Conservation (phyloP, 2,888 invertebrate species). For the Drosophila anomelani region DNA sequence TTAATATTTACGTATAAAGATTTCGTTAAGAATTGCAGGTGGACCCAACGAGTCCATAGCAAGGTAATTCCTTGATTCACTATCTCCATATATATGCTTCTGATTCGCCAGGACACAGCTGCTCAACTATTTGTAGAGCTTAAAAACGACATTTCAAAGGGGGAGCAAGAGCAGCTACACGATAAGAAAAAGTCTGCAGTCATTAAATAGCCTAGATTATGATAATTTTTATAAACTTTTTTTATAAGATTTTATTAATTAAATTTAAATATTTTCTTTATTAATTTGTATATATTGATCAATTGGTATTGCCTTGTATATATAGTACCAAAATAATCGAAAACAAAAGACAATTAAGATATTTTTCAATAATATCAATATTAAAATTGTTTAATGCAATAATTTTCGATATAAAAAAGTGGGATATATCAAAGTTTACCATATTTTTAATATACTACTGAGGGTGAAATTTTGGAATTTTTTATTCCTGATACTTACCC, state of each 20-base stretch:
- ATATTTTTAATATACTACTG: not conserved
- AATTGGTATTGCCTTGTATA: not conserved
- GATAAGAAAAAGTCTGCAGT: not conserved
- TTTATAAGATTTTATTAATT: not conserved
- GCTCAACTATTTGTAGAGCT: constrained; percentile 73
- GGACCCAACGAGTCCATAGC: constrained; percentile 20
- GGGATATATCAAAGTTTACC: not conserved
- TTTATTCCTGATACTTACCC: not conserved
- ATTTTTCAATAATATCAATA: not conserved
- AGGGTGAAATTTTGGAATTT: not conserved
- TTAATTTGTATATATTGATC: not conserved
- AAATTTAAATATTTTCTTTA: too few species aligned
- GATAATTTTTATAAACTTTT: too few species aligned
- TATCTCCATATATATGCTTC: constrained; percentile 34
- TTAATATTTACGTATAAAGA: not conserved
- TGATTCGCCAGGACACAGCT: constrained; percentile 54
- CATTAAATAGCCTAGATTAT: not conserved
- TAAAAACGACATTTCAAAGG: constrained; percentile 60
- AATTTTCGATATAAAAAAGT: not conserved
- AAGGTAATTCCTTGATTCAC: constrained; percentile 27
- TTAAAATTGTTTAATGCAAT: not conserved
- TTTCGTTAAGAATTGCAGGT: constrained; percentile 27
- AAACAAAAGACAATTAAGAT: not conserved
- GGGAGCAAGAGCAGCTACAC: constrained; percentile 36
- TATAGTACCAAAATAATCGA: not conserved